Evolutionary conservation across 2,888 invertebrate genomes (phyloP).

Genomic region (Minunthozetes semirufus): DNA sequence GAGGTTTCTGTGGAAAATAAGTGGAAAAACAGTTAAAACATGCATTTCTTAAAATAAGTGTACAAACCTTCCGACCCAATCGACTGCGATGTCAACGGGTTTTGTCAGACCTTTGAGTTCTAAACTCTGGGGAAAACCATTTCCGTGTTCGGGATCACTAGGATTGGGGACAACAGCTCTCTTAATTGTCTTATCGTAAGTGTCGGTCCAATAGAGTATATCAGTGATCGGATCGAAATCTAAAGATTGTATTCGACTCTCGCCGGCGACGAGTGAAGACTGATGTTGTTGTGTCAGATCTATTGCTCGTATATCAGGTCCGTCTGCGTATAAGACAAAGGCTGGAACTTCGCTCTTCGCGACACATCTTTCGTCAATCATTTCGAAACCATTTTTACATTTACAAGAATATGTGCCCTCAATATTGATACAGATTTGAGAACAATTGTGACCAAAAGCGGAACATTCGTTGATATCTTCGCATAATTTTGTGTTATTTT

Average conservation of each 20-base stretch:
- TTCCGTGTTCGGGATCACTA: conserved; percentile 59
- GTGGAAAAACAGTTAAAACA: conserved; percentile 1
- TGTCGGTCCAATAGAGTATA: conserved; percentile 93
- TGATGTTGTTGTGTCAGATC: conserved; percentile 40
- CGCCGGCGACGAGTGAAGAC: conserved; percentile 62
- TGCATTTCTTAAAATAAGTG: not conserved
- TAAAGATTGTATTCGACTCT: conserved; percentile 81
- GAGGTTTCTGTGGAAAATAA: conserved; percentile 57
- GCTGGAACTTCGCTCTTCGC: conserved; percentile 53
- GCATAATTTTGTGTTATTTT: conserved; percentile 72
- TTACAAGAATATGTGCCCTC: conserved; percentile 83
- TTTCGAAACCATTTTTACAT: conserved; percentile 69
- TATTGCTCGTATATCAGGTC: conserved; percentile 74
- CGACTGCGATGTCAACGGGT: conserved; percentile 82
- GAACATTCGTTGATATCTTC: conserved; percentile 84
- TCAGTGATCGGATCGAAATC: conserved; percentile 73
- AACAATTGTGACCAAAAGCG: conserved; percentile 72
- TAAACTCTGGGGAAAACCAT: conserved; percentile 77
- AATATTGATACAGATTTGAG: conserved; percentile 83
- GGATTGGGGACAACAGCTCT: conserved; percentile 72
- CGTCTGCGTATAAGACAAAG: conserved; percentile 64
- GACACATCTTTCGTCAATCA: conserved; percentile 72
- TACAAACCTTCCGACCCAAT: conserved; percentile 70
- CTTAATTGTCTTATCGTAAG: conserved; percentile 79
- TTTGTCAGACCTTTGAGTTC: conserved; percentile 68